Evolutionary conservation across 1,140 invertebrate species (phyloP).

Genomic region (Apocrypta bakeri): DNA sequence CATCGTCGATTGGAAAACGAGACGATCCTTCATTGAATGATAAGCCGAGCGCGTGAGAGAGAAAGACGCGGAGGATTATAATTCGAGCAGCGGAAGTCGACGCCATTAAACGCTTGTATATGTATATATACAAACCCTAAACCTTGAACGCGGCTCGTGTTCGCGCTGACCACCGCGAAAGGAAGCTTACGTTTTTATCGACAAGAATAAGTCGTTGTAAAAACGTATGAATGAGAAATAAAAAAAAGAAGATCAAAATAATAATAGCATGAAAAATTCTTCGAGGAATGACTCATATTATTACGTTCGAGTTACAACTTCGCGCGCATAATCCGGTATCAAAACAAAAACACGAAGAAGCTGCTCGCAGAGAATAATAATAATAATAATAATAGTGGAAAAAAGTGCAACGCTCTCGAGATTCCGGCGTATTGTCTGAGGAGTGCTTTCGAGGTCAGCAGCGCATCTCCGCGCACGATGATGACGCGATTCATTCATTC

Average conservation of each 20-base stretch:
- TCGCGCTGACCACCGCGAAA: neutral
- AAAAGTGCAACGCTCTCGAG: slow-evolving; percentile 10
- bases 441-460: slow-evolving; percentile 25
- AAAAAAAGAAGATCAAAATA: neutral
- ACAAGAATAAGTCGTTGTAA: too few relatives aligned
- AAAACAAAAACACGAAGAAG: slow-evolving; percentile 4
- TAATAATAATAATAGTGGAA: neutral
- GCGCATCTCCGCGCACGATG: slow-evolving; percentile 37
- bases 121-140: slow-evolving; percentile 4
- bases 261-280: neutral
- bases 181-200: neutral
- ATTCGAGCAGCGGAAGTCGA: slow-evolving; percentile 45
- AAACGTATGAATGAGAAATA: neutral
- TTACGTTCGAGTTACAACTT: neutral
- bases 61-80: slow-evolving; percentile 24
- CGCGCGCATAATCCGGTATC: neutral
- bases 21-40: slow-evolving; percentile 42
- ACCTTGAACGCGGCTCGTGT: neutral
- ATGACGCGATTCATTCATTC: slow-evolving; percentile 54
- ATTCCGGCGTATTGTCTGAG: neutral
- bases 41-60: slow-evolving; percentile 28
- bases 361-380: neutral
- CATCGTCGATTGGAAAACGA: slow-evolving; percentile 46
- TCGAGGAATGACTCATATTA: neutral
- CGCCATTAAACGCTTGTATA: slow-evolving; percentile 28